These are phyloP conservation scores for Neostethus bicornis DNA, from an alignment of 2,797 vertebrate species.

Conservation along the genomic window DNA sequence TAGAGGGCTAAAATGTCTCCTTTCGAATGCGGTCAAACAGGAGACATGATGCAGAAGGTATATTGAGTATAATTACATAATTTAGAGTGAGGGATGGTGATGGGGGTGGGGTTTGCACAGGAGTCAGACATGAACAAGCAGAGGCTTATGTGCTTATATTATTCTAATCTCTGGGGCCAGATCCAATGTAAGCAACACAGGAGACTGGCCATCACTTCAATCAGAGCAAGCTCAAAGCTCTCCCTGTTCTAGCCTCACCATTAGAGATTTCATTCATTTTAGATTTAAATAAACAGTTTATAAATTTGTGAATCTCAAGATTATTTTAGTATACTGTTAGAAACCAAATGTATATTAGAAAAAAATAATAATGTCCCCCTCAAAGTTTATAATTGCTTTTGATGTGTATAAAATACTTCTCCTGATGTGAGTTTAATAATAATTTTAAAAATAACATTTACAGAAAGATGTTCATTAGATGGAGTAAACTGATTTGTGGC, in stretches of 20 bases:
- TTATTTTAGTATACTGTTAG: slow-evolving; percentile 48
- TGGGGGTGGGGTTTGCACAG: slow-evolving; percentile 15
- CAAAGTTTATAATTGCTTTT: slow-evolving; percentile 28
- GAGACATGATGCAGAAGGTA: slow-evolving; percentile 22
- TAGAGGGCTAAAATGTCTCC: not conserved
- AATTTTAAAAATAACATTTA: slow-evolving; percentile 5
- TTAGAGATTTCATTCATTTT: slow-evolving; percentile 69
- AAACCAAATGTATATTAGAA: slow-evolving; percentile 44
- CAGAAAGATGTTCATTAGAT: not conserved
- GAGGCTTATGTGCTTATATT: slow-evolving; percentile 78
- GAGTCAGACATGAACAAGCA: slow-evolving; percentile 68
- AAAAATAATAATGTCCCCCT: slow-evolving; percentile 23
- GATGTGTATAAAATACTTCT: slow-evolving; percentile 10
- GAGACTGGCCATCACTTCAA: slow-evolving; percentile 79
- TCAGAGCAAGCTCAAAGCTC: slow-evolving; percentile 73
- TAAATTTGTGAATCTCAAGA: slow-evolving; percentile 65
- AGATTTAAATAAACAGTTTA: slow-evolving; percentile 72
- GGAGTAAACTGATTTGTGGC: no score
- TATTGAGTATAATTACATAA: slow-evolving; percentile 24
- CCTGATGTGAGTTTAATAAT: slow-evolving; percentile 15
- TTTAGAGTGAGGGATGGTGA: slow-evolving; percentile 17
- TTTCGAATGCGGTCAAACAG: slow-evolving; percentile 16
- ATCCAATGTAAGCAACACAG: slow-evolving; percentile 80
- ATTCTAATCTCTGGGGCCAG: slow-evolving; percentile 79
- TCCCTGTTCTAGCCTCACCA: slow-evolving; percentile 68